Percentiles rank a stretch among this genome's conserved stretches.
Conservation (phyloP, 2,888 invertebrate genomes). For the Drosophila buzzatii region DNA sequence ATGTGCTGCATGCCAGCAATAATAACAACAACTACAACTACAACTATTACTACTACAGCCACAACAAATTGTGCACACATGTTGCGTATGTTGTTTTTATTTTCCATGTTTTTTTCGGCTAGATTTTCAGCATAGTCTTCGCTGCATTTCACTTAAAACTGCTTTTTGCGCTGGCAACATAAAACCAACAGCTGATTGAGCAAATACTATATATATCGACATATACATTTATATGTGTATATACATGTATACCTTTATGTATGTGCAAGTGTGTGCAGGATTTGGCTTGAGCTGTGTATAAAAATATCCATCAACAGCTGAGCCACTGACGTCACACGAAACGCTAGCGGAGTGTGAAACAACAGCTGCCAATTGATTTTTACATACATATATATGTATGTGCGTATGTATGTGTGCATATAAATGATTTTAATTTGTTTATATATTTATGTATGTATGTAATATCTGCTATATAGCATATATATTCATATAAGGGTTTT, state of each 20-base stretch:
- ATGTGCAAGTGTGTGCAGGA: constrained; percentile 33
- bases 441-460: not conserved
- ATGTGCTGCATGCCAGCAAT: constrained; percentile 51
- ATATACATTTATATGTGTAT: constrained; percentile 9
- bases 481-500: not conserved
- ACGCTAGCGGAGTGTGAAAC: constrained; percentile 22
- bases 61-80: constrained; percentile 65
- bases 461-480: not conserved
- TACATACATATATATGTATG: not conserved
- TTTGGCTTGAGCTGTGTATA: constrained; percentile 23
- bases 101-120: constrained; percentile 25
- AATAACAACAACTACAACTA: constrained; percentile 17
- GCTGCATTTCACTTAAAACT: not conserved
- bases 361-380: constrained; percentile 45
- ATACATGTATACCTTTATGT: not conserved
- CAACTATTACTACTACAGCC: constrained; percentile 15
- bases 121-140: constrained; percentile 28
- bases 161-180: constrained; percentile 5
- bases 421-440: not conserved
- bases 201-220: constrained; percentile 4
- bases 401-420: not conserved
- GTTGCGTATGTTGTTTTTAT: constrained; percentile 53
- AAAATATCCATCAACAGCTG: constrained; percentile 60
- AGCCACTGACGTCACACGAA: constrained; percentile 52
- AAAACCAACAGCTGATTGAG: constrained; percentile 55